A percentile compares a stretch with the other conserved stretches of the same genome.
These are phyloP conservation scores for Okamejei kenojei DNA, from an alignment of 2,797 vertebrate genomes.

Conservation along the genomic window DNA sequence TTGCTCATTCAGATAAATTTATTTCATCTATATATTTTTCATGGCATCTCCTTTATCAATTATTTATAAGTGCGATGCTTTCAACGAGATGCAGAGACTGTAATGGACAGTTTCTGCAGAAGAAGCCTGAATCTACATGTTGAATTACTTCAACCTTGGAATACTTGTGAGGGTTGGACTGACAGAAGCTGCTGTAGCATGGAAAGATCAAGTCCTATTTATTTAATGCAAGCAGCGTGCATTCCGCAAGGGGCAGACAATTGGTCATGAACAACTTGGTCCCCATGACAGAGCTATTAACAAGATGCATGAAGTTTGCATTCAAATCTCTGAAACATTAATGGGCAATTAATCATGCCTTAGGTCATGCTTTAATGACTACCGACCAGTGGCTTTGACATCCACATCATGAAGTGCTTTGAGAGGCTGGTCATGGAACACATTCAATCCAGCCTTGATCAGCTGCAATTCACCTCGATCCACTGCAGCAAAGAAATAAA, in stretches of 20 bases:
- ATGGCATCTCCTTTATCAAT: background rate
- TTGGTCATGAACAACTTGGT: constrained; percentile 9
- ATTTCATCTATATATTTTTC: background rate
- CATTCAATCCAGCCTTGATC: no score
- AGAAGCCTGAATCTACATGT: background rate
- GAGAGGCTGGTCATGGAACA: no score
- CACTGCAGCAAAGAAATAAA: no score
- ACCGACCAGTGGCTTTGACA: no score
- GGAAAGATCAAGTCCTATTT: background rate
- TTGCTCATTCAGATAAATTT: background rate
- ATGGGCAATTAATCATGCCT: background rate
- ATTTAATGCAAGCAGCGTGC: background rate
- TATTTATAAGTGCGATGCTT: background rate
- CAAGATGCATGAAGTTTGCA: constrained; percentile 22
- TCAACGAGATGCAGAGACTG: background rate
- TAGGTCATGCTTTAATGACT: no score
- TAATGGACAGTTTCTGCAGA: background rate
- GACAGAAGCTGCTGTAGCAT: background rate
- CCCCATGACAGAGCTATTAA: background rate
- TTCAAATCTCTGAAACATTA: background rate
- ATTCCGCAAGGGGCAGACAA: constrained; percentile 5
- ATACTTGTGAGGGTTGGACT: background rate
- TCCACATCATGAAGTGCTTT: no score
- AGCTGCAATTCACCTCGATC: no score
- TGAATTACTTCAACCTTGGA: background rate